phyloP scores from a whole-genome alignment of 2,797 vertebrate genomes.

The Ctenopoma multispine region DNA sequence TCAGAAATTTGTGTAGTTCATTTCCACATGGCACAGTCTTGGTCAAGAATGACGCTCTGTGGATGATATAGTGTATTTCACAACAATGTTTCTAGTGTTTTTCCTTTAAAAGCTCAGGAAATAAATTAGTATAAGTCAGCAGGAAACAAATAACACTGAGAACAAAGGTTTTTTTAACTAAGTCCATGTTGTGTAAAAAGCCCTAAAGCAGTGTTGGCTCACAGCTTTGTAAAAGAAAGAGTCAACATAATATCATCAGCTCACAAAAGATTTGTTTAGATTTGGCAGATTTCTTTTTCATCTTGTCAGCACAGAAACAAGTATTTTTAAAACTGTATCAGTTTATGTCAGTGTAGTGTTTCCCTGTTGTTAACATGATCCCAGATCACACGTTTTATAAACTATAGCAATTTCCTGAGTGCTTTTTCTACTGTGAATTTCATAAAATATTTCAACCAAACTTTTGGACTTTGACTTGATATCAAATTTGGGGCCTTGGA shows the following conservation, averaged over 20 bases:
- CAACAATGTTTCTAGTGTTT: neutral
- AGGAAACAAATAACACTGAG: slow-evolving; percentile 27
- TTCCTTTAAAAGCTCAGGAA: slow-evolving; percentile 31
- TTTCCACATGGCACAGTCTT: slow-evolving; percentile 97
- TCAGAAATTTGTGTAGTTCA: slow-evolving; percentile 98
- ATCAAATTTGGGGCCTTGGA: neutral
- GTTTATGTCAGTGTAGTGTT: neutral
- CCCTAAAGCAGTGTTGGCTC: neutral
- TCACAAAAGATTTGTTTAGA: too few species aligned
- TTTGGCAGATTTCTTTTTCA: too few species aligned
- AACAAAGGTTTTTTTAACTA: neutral
- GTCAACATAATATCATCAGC: too few species aligned
- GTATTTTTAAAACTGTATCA: neutral
- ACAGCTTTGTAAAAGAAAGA: neutral
- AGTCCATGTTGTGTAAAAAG: neutral
- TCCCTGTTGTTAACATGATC: neutral
- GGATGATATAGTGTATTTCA: slow-evolving; percentile 60
- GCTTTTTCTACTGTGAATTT: neutral
- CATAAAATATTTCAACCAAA: neutral
- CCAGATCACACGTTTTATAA: neutral
- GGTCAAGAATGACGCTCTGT: slow-evolving; percentile 97
- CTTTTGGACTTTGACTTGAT: neutral
- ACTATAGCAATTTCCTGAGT: neutral
- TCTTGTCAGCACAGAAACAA: neutral
- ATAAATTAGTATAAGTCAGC: slow-evolving; percentile 20